These are phyloP conservation scores for Odontesthes bonariensis DNA, from an alignment of 2,113 vertebrate species.

Conservation along the genomic window DNA sequence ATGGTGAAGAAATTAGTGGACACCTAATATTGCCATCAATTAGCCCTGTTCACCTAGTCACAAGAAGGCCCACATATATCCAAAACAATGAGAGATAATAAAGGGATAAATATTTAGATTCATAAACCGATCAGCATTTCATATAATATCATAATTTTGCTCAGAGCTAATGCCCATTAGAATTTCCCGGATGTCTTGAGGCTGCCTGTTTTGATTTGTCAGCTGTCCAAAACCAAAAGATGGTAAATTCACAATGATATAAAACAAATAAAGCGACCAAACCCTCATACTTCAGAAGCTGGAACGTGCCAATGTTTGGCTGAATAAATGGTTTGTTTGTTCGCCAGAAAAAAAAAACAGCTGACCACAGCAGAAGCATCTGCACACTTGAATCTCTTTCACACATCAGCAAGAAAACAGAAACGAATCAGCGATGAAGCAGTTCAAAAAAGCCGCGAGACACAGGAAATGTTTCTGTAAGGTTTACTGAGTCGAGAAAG, in stretches of 20 bases:
- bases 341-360: neutral
- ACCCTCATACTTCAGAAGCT: neutral
- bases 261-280: slow-evolving; percentile 15
- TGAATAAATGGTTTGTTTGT: neutral
- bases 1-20: neutral
- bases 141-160: neutral
- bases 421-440: neutral
- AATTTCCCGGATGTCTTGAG: neutral
- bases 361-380: neutral
- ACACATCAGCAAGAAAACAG: slow-evolving; percentile 1
- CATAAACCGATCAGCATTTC: neutral
- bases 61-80: neutral
- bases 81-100: no score
- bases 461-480: slow-evolving; percentile 78
- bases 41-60: neutral
- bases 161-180: neutral
- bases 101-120: neutral
- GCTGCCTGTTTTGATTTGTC: neutral
- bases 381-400: neutral
- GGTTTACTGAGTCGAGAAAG: slow-evolving; percentile 86
- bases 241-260: slow-evolving; percentile 8
- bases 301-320: neutral
- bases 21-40: no score
- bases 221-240: slow-evolving; percentile 22
- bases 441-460: slow-evolving; percentile 56